phyloP scores from a whole-genome alignment of 2,888 invertebrate genomes.

The Troides helena region DNA sequence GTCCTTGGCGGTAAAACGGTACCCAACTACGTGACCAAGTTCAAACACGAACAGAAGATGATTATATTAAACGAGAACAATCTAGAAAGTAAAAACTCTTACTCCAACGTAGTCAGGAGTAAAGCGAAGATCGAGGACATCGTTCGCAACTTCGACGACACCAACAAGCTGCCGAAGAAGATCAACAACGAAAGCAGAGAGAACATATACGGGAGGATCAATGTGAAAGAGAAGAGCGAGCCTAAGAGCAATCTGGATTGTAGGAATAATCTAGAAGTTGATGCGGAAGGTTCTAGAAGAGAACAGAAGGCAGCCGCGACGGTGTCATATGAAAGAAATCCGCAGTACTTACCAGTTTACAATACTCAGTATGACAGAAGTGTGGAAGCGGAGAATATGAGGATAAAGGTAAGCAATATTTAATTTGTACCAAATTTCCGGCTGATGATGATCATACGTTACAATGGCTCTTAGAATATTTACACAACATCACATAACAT shows the following conservation, averaged over 20 bases:
- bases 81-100: constrained; percentile 62
- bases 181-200: constrained; percentile 56
- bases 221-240: constrained; percentile 32
- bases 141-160: constrained; percentile 75
- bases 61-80: constrained; percentile 63
- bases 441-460: too few relatives aligned
- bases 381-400: constrained; percentile 66
- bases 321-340: constrained; percentile 63
- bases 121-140: constrained; percentile 73
- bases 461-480: too few relatives aligned
- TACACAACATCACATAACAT: too few relatives aligned
- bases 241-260: constrained; percentile 20
- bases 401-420: constrained; percentile 54
- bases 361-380: constrained; percentile 66
- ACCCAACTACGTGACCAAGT: constrained; percentile 82
- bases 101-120: constrained; percentile 67
- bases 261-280: constrained; percentile 23
- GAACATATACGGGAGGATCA: constrained; percentile 69
- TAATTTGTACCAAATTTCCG: too few relatives aligned
- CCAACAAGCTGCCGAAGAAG: constrained; percentile 64
- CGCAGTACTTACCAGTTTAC: constrained; percentile 69
- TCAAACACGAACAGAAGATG: constrained; percentile 73
- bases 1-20: constrained; percentile 84
- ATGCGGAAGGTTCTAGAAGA: constrained; percentile 28
- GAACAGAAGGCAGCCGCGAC: constrained; percentile 36